A percentile compares a stretch with the other conserved stretches of the same genome.
Evolutionary conservation across 2,888 invertebrate species (phyloP).

Genomic region (Pristionchus exspectatus): DNA sequence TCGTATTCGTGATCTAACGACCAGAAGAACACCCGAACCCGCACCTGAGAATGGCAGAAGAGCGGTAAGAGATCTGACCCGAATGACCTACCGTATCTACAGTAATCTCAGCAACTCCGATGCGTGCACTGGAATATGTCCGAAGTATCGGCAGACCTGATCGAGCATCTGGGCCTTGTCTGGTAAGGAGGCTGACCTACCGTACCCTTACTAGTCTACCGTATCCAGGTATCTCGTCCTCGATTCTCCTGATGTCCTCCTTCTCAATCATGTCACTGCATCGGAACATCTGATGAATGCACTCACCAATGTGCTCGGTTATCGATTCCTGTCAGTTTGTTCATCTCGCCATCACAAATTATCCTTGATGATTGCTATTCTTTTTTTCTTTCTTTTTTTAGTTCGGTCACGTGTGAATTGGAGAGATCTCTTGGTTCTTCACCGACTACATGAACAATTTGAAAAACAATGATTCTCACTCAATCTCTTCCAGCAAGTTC

Average conservation of each 20-base stretch:
- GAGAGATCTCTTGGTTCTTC: neutral
- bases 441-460: neutral
- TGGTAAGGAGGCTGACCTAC: constrained; percentile 5
- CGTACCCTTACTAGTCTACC: neutral
- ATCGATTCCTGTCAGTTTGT: constrained; percentile 46
- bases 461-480: neutral
- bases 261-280: constrained; percentile 47
- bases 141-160: neutral
- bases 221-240: constrained; percentile 51
- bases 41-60: neutral
- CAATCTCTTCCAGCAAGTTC: constrained; percentile 26
- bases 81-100: neutral
- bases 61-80: neutral
- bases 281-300: constrained; percentile 47
- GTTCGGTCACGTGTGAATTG: too few relatives aligned
- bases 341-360: neutral
- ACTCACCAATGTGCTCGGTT: constrained; percentile 45
- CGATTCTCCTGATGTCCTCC: constrained; percentile 39
- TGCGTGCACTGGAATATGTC: constrained; percentile 55
- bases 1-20: constrained; percentile 22
- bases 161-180: constrained; percentile 45
- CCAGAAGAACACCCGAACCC: constrained; percentile 34
- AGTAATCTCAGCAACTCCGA: constrained; percentile 40
- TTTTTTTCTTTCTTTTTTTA: neutral
- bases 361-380: too few relatives aligned